Evolutionary conservation across 2,888 invertebrate species (phyloP).

Genomic region (Aradus depressus): DNA sequence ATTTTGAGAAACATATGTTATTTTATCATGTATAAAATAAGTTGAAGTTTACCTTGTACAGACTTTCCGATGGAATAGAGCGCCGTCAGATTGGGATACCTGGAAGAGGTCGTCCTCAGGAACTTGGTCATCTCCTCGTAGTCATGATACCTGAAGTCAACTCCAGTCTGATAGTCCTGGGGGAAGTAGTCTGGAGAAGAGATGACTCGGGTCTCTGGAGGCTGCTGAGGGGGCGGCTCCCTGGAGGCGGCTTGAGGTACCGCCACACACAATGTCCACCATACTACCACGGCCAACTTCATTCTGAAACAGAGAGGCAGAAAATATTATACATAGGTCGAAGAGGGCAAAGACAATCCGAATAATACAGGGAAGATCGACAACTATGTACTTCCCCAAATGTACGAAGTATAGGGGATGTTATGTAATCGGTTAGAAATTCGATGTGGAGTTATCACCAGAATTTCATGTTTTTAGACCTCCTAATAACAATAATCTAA

Average conservation of each 20-base stretch:
- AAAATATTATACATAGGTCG: too few species aligned
- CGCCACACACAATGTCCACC: slow-evolving; percentile 9
- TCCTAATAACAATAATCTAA: too few species aligned
- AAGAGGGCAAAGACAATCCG: too few species aligned
- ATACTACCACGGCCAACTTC: slow-evolving; percentile 7
- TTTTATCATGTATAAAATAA: neutral
- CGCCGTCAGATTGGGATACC: slow-evolving; percentile 76
- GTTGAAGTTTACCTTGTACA: slow-evolving; percentile 57
- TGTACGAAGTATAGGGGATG: too few species aligned
- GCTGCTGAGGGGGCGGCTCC: slow-evolving; percentile 10
- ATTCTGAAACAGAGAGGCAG: slow-evolving; percentile 9
- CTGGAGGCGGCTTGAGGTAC: neutral
- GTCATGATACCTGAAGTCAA: slow-evolving; percentile 77
- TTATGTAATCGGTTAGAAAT: too few species aligned
- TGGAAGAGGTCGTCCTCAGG: slow-evolving; percentile 64
- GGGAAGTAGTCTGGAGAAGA: slow-evolving; percentile 22
- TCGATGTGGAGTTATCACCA: too few species aligned
- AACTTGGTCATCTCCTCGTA: slow-evolving; percentile 75
- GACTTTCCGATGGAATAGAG: slow-evolving; percentile 90
- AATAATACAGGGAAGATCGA: too few species aligned
- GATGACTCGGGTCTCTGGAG: slow-evolving; percentile 19
- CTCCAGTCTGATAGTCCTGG: slow-evolving; percentile 23
- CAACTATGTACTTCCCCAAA: too few species aligned
- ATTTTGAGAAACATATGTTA: too few species aligned
- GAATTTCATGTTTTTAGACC: too few species aligned